Conservation (phyloP, 2,888 invertebrate species). For the Apamea epomidion region DNA sequence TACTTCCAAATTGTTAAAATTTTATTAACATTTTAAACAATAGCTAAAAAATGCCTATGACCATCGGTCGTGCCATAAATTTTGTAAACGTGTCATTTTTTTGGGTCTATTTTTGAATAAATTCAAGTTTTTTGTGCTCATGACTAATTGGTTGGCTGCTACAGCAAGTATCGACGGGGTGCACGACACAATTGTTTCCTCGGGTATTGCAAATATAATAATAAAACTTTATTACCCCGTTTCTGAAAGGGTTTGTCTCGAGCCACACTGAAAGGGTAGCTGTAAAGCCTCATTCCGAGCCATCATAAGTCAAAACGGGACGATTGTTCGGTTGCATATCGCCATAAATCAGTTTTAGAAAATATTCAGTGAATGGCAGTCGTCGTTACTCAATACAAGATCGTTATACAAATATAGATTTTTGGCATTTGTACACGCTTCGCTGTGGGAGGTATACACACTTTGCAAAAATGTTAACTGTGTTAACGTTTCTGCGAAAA, state of each 20-base stretch:
- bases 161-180: slow-evolving; percentile 82
- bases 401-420: slow-evolving; percentile 90
- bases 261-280: slow-evolving; percentile 85
- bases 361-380: slow-evolving; percentile 81
- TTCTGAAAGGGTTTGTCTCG: slow-evolving; percentile 88
- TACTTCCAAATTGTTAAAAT: slow-evolving; percentile 84
- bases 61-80: slow-evolving; percentile 83
- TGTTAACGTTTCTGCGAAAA: slow-evolving; percentile 82
- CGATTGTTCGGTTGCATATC: slow-evolving; percentile 88
- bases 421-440: slow-evolving; percentile 88
- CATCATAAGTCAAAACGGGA: slow-evolving; percentile 86
- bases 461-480: slow-evolving; percentile 79
- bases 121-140: slow-evolving; percentile 80
- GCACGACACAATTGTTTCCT: slow-evolving; percentile 82
- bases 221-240: slow-evolving; percentile 90
- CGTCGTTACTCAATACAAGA: slow-evolving; percentile 86
- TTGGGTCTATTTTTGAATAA: slow-evolving; percentile 82
- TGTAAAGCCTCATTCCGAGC: slow-evolving; percentile 79
- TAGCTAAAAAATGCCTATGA: slow-evolving; percentile 81
- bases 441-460: slow-evolving; percentile 87
- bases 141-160: slow-evolving; percentile 86
- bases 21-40: slow-evolving; percentile 84
- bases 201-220: slow-evolving; percentile 89
- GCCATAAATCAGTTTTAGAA: slow-evolving; percentile 88
- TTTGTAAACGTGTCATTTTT: slow-evolving; percentile 82